phyloP scores from a whole-genome alignment of 2,113 vertebrate genomes.

The Arvicanthis niloticus region DNA sequence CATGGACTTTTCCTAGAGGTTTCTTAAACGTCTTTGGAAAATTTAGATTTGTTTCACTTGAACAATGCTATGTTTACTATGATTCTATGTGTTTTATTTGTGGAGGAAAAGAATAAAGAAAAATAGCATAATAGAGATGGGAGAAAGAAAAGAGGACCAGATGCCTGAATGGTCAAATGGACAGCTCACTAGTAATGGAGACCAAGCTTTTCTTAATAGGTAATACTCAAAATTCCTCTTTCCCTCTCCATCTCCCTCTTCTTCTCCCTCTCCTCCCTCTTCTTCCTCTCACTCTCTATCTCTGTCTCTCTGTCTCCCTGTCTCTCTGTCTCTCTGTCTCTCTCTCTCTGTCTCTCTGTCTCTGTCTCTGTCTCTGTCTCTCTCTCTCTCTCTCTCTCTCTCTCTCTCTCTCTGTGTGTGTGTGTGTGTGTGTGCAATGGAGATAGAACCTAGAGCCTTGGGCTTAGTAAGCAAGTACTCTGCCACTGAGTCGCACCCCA shows the following conservation, averaged over 20 bases:
- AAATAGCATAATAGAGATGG: not conserved
- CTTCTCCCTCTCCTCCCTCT: too few species aligned
- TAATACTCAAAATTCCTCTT: slow-evolving; percentile 23
- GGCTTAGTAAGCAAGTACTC: not conserved
- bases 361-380: too few species aligned
- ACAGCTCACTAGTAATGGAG: not conserved
- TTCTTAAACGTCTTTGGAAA: slow-evolving; percentile 90
- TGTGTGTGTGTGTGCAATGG: not conserved
- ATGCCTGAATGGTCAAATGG: not conserved
- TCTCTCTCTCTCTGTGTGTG: not conserved
- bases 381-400: too few species aligned
- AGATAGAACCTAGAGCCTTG: not conserved
- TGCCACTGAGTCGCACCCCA: not conserved
- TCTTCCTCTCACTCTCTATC: too few species aligned
- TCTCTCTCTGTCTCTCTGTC: too few species aligned
- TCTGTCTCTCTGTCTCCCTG: not conserved
- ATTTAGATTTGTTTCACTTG: slow-evolving; percentile 90
- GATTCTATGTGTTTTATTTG: slow-evolving; percentile 89
- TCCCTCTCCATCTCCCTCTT: not conserved
- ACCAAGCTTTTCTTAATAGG: not conserved
- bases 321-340: too few species aligned
- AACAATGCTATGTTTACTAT: slow-evolving; percentile 89
- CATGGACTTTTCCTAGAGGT: slow-evolving; percentile 90
- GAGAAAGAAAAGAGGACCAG: not conserved
- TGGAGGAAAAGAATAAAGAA: slow-evolving; percentile 87